These are phyloP conservation scores for Diploptera punctata DNA, from an alignment of 2,888 invertebrate genomes.

Conservation along the genomic window DNA sequence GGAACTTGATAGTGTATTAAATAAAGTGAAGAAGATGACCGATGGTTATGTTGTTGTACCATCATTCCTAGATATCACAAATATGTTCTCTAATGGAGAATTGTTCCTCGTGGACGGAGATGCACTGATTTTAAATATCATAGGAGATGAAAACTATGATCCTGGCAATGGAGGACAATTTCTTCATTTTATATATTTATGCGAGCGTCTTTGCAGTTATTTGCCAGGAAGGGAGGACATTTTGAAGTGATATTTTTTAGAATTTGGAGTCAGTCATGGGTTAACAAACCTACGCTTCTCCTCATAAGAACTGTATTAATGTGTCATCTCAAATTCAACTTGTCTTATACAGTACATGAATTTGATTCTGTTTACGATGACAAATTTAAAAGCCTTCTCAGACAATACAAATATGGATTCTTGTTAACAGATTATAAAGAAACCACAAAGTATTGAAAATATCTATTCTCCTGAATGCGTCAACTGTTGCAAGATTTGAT, in stretches of 20 bases:
- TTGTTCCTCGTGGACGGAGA: slow-evolving; percentile 25
- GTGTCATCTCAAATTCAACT: slow-evolving; percentile 15
- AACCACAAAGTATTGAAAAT: too few species aligned
- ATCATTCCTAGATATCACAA: slow-evolving; percentile 15
- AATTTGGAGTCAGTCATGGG: not conserved
- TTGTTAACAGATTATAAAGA: slow-evolving; percentile 14
- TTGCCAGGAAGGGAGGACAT: slow-evolving; percentile 1
- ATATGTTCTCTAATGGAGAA: slow-evolving; percentile 22
- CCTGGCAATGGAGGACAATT: slow-evolving; percentile 8
- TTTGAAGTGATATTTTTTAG: slow-evolving; percentile 20
- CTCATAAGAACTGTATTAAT: slow-evolving; percentile 19
- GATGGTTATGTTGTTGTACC: not conserved
- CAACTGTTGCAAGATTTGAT: too few species aligned
- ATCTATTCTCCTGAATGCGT: too few species aligned
- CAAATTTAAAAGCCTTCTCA: not conserved
- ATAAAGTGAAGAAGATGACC: too few species aligned
- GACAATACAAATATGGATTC: not conserved
- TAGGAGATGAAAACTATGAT: slow-evolving; percentile 19
- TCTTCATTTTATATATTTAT: slow-evolving; percentile 20
- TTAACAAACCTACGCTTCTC: not conserved
- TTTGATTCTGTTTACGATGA: slow-evolving; percentile 14
- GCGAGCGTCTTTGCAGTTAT: slow-evolving; percentile 15
- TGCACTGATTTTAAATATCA: slow-evolving; percentile 8
- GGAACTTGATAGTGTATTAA: too few species aligned
- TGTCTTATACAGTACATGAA: slow-evolving; percentile 3